Evolutionary conservation across 2,797 vertebrate species (phyloP).

Genomic region (Ciconia nigra): DNA sequence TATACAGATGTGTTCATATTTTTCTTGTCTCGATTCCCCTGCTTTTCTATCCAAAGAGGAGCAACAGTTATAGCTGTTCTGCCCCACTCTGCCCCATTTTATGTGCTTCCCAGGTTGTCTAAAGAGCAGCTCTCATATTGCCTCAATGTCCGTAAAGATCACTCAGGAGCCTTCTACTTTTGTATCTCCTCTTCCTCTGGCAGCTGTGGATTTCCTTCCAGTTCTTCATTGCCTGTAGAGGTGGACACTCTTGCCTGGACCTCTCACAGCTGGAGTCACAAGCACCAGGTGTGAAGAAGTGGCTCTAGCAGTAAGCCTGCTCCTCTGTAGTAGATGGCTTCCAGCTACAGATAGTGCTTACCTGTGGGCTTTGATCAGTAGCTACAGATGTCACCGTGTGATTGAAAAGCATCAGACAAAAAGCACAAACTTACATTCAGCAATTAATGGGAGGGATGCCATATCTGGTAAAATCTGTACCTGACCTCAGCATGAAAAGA

Average conservation of each 20-base stretch:
- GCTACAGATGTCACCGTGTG: neutral
- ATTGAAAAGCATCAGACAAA: neutral
- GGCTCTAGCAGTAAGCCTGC: neutral
- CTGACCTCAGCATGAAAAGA: neutral
- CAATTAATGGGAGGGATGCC: neutral
- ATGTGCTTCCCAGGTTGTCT: neutral
- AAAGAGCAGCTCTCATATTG: neutral
- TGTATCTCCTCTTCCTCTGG: neutral
- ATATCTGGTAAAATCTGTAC: neutral
- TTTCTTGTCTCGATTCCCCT: neutral
- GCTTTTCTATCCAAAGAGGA: neutral
- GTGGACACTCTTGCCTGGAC: neutral
- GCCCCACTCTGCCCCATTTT: neutral
- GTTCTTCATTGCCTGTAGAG: neutral
- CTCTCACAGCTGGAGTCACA: neutral
- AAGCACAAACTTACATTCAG: neutral
- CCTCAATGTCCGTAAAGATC: neutral
- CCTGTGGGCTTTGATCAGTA: neutral
- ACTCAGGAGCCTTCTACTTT: neutral
- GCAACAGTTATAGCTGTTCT: neutral
- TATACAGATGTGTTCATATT: neutral
- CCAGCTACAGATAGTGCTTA: neutral
- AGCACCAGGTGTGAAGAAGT: neutral
- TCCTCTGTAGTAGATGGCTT: neutral
- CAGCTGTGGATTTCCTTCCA: neutral